phyloP scores from a whole-genome alignment of 2,113 vertebrate genomes.

The Crotalus helleri region DNA sequence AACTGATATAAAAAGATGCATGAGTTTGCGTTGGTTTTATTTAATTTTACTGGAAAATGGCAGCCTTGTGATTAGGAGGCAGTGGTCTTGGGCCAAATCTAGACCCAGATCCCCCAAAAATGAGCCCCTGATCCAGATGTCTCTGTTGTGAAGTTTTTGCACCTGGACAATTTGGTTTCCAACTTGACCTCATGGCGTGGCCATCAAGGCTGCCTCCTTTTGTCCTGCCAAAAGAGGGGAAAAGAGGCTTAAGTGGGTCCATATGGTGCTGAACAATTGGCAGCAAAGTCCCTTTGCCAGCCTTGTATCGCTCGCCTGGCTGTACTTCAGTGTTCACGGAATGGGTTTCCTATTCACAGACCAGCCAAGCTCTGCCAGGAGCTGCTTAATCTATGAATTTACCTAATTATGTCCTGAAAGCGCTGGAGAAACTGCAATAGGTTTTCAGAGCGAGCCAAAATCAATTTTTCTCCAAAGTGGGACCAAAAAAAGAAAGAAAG shows the following conservation, averaged over 20 bases:
- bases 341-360: conserved; percentile 65
- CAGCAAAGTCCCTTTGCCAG: conserved; percentile 49
- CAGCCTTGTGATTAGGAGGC: conserved; percentile 39
- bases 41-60: conserved; percentile 29
- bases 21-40: neutral
- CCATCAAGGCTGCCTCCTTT: conserved; percentile 59
- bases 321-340: conserved; percentile 62
- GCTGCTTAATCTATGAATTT: conserved; percentile 68
- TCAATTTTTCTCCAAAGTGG: conserved; percentile 59
- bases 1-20: neutral
- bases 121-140: conserved; percentile 59
- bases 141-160: conserved; percentile 61
- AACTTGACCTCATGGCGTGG: conserved; percentile 65
- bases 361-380: conserved; percentile 62
- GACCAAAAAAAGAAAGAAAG: conserved; percentile 17
- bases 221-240: conserved; percentile 59
- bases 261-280: conserved; percentile 66
- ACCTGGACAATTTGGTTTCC: conserved; percentile 62
- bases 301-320: conserved; percentile 59
- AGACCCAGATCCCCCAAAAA: conserved; percentile 40
- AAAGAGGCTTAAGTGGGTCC: conserved; percentile 66
- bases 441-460: conserved; percentile 67
- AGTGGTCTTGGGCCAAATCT: conserved; percentile 47
- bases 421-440: conserved; percentile 48
- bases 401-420: conserved; percentile 69